These are phyloP conservation scores for Bubo scandiacus DNA, from an alignment of 2,113 vertebrate species.

Conservation along the genomic window DNA sequence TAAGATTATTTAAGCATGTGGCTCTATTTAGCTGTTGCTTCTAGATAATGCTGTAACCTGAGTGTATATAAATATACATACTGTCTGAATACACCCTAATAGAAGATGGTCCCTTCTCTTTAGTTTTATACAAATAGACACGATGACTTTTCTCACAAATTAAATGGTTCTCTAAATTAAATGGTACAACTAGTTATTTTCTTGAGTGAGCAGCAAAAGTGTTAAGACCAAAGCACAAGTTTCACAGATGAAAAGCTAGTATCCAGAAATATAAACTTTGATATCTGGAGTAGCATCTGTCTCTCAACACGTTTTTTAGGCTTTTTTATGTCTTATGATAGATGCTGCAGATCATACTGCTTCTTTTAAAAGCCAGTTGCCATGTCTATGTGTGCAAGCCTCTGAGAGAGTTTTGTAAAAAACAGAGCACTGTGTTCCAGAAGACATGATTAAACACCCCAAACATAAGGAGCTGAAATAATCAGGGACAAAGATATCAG, in stretches of 20 bases:
- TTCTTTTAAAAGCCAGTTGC: conserved; percentile 25
- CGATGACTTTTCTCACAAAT: not conserved
- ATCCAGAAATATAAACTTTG: conserved; percentile 29
- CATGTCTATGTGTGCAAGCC: conserved; percentile 21
- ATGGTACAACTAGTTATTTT: not conserved
- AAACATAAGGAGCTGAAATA: not conserved
- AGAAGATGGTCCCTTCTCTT: not conserved
- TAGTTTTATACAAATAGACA: not conserved
- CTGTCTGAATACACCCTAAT: not conserved
- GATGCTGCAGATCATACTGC: not conserved
- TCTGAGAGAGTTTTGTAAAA: not conserved
- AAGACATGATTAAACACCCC: not conserved
- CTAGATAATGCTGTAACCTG: not conserved
- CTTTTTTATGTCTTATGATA: not conserved
- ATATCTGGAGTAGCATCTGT: conserved; percentile 40
- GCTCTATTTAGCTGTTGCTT: not conserved
- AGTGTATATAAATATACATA: not conserved
- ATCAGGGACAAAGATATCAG: not conserved
- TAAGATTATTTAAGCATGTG: not conserved
- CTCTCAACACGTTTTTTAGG: conserved; percentile 26
- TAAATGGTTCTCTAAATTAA: not conserved
- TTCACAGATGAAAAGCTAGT: not conserved
- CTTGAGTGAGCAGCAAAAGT: not conserved
- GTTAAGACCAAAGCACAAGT: not conserved
- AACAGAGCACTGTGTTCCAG: not conserved